These are phyloP conservation scores for Oppia nitens DNA, from an alignment of 1,140 invertebrate genomes.

Conservation along the genomic window DNA sequence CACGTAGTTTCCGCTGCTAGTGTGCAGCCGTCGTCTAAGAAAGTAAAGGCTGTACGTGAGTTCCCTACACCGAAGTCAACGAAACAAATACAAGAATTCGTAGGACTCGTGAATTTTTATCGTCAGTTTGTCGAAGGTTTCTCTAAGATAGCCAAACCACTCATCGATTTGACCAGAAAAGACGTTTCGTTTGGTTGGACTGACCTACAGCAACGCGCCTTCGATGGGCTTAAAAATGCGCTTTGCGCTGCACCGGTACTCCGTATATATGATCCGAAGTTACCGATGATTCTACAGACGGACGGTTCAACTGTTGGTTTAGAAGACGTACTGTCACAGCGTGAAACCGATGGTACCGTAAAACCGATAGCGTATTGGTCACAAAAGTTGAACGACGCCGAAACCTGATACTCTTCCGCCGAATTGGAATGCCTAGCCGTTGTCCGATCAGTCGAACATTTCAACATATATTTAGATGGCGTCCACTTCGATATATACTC, in stretches of 20 bases:
- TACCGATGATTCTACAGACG: constrained; percentile 9
- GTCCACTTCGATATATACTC: constrained; percentile 21
- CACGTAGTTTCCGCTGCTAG: constrained; percentile 13
- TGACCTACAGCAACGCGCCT: neutral
- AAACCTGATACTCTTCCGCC: constrained; percentile 18
- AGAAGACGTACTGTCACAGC: constrained; percentile 12
- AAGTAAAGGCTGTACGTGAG: constrained; percentile 19
- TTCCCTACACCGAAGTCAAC: constrained; percentile 17
- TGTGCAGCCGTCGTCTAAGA: constrained; percentile 18
- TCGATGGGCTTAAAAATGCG: constrained; percentile 4
- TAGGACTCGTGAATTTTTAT: constrained; percentile 21
- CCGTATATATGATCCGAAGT: constrained; percentile 5
- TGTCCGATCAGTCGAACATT: constrained; percentile 22
- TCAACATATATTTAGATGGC: constrained; percentile 24
- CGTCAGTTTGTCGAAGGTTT: constrained; percentile 22
- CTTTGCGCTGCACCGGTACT: constrained; percentile 25
- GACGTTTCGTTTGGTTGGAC: constrained; percentile 11
- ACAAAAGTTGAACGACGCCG: constrained; percentile 7
- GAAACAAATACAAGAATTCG: constrained; percentile 19
- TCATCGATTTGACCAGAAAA: constrained; percentile 9
- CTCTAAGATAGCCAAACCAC: constrained; percentile 18
- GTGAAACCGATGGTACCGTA: constrained; percentile 1
- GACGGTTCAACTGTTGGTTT: constrained; percentile 17
- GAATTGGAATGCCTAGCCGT: constrained; percentile 21
- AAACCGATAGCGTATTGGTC: constrained; percentile 16